Base-by-base conservation (phyloP, 2,797 vertebrate species). In the Cetoscarus ocellatus region DNA sequence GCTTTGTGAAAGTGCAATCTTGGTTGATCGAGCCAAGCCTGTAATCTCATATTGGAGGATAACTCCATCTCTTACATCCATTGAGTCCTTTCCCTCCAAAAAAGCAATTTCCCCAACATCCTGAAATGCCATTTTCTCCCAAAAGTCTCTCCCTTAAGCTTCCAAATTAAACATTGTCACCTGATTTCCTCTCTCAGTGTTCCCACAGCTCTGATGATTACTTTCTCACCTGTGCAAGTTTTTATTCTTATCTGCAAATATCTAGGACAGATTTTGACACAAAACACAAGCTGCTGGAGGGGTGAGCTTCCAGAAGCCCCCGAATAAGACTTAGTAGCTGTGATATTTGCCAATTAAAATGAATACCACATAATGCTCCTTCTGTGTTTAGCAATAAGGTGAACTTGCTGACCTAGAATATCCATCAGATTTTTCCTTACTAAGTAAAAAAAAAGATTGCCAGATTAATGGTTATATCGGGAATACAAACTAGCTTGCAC, bases 41-140 rank as follows among this genome's bases (percentile, higher is more conserved):
- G 50, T 91, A 84, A 86, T 88, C 82, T 88, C 71, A 73, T 84
- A 80, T 72, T 61, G 67, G 42, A 73, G 75, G 79, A 87, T 84
- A 56, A 83, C 67, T 77, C 59, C 35, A 57, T 75, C 78, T 61
- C 64, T 72, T 69, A 36, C 61, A 57, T 81, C 62, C 68, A 57
- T 75, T 77, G 62, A 70, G 59, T 27, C 38, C 67, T 34, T 6
- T 27, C 27, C 27, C 40, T 44, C 59, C 58, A 54, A 59, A 73
- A n/a, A 78, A 84, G 56, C 43, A 83, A 86, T 89, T 78, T 80
- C 65, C 18, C 47, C 67, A 65, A 55, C 55, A 14, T 84, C 73
- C 50, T 59, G 62, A 75, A 81, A 82, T 68, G 43, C 7, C 58
- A 77, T 84, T 79, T 80, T 56, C 63, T 58, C 61, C 72, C 39